Evolutionary conservation across 2,797 vertebrate species (phyloP).

Genomic region (Coendou prehensilis): DNA sequence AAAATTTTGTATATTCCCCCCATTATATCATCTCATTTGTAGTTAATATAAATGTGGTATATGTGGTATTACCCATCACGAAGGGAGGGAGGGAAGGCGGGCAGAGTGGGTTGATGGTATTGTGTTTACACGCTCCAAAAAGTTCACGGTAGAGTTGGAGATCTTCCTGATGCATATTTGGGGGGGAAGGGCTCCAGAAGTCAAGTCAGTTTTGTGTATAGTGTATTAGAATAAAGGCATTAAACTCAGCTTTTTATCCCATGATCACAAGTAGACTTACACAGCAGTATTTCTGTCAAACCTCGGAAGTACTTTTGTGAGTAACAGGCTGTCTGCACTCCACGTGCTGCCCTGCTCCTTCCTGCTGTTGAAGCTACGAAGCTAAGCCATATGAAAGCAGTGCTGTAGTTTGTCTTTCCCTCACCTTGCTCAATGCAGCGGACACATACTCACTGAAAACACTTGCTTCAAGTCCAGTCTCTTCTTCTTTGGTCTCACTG

Average conservation of each 20-base stretch:
- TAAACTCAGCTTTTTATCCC: background rate
- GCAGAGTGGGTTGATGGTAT: background rate
- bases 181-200: background rate
- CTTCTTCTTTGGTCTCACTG: background rate
- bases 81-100: no score
- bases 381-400: background rate
- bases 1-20: background rate
- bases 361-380: background rate
- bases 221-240: constrained; percentile 33
- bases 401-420: background rate
- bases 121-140: background rate
- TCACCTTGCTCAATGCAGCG: background rate
- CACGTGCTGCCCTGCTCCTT: background rate
- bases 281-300: background rate
- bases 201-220: constrained; percentile 1
- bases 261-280: background rate
- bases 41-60: background rate
- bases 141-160: background rate
- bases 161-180: background rate
- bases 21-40: constrained; percentile 3
- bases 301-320: background rate
- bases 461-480: background rate
- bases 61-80: background rate
- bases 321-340: background rate
- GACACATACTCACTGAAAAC: background rate